Conservation (phyloP, 2,888 invertebrate species). For the Protonemura montana region DNA sequence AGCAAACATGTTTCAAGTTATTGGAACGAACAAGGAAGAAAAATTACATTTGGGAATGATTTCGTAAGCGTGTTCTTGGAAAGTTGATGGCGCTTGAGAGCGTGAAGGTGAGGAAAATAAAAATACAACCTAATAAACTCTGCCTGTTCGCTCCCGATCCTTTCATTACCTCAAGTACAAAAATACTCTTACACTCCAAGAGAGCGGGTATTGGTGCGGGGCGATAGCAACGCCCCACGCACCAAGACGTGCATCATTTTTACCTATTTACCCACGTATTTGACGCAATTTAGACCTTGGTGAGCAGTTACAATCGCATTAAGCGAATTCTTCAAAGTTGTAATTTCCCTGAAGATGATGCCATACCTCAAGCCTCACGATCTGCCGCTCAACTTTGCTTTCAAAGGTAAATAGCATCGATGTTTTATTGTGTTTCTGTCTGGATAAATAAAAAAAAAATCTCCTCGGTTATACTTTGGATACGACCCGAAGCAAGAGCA, state of each 20-base stretch:
- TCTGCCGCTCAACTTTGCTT: background rate
- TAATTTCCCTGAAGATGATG: background rate
- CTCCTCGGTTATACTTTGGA: background rate
- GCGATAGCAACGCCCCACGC: too few relatives aligned
- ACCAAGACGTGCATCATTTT: background rate
- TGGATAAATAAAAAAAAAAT: constrained; percentile 13
- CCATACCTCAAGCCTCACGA: too few relatives aligned
- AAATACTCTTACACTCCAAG: background rate
- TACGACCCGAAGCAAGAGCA: background rate
- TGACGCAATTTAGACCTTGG: background rate
- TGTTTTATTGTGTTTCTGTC: background rate
- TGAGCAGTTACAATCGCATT: background rate
- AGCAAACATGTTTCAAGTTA: constrained; percentile 28
- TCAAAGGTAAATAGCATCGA: background rate
- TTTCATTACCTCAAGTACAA: background rate
- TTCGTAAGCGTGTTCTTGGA: background rate
- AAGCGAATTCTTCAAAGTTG: constrained; percentile 1
- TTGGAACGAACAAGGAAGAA: constrained; percentile 22
- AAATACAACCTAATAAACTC: background rate
- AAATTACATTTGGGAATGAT: constrained; percentile 32
- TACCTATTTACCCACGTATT: constrained; percentile 18
- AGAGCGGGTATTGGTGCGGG: background rate
- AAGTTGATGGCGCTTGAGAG: constrained; percentile 16
- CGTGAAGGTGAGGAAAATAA: background rate
- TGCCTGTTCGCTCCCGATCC: background rate